Percentiles rank a stretch among this genome's conserved stretches.
Evolutionary conservation across 2,113 vertebrate genomes (phyloP).

Genomic region (Rhinoderma darwinii): DNA sequence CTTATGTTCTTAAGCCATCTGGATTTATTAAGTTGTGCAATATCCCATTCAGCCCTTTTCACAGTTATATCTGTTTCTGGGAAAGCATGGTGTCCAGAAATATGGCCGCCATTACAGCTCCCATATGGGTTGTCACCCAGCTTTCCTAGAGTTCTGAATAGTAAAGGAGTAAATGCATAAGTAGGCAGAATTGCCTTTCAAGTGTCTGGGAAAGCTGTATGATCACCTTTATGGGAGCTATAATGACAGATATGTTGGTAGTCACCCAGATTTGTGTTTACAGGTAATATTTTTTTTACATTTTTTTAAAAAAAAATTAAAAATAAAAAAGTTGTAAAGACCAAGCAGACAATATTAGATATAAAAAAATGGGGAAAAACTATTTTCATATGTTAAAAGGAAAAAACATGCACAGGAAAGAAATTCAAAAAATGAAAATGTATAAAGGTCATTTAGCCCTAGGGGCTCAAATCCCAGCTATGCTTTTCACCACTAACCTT

Average conservation of each 20-base stretch:
- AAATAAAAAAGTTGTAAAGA: neutral
- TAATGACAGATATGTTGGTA: neutral
- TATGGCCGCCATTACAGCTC: too few relatives aligned
- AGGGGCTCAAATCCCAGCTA: constrained; percentile 26
- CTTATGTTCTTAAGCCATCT: neutral
- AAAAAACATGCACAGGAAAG: neutral
- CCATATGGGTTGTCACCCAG: neutral
- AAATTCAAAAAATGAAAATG: constrained; percentile 39
- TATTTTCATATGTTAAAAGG: neutral
- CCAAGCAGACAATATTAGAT: neutral
- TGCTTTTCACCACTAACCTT: constrained; percentile 33
- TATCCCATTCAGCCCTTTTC: neutral
- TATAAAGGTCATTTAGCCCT: constrained; percentile 45
- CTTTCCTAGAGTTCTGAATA: neutral
- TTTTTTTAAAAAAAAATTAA: neutral
- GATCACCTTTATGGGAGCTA: neutral
- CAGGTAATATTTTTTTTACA: too few relatives aligned
- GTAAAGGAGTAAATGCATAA: neutral
- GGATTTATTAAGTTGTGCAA: too few relatives aligned
- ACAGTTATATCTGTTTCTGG: neutral
- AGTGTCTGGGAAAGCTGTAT: neutral
- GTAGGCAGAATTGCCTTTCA: neutral
- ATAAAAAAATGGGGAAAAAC: neutral
- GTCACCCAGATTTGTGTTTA: neutral
- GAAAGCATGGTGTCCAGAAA: neutral